Base-by-base conservation (phyloP, 2,888 invertebrate species). In the Hedychridium roseum region DNA sequence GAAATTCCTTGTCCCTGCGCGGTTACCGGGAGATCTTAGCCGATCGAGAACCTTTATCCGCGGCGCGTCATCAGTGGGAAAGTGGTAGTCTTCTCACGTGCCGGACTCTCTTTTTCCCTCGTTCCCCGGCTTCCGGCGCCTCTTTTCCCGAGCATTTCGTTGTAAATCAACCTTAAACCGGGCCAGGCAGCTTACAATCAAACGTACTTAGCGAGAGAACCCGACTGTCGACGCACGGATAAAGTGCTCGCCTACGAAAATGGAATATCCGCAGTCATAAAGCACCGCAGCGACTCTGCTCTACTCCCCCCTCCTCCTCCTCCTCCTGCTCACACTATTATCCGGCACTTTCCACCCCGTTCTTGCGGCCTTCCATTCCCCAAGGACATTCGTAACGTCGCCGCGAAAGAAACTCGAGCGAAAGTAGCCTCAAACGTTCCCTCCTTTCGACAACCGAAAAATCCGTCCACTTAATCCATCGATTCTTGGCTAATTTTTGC, bases 91-190 rank as follows among this genome's bases (percentile, higher is more conserved):
- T 54, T 53, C 67, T 74, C 74, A 73, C 73, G 73, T 71, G 73
- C 69, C 35, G 16, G 14, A 36, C 14, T n/a, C n/a, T n/a, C n/a
- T n/a, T n/a, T n/a, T n/a, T n/a, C n/a, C n/a, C n/a, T n/a, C n/a
- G n/a, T n/a, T n/a, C n/a, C n/a, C n/a, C n/a, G n/a, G n/a, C n/a
- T n/a, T n/a, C n/a, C n/a, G n/a, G 43, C 44, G 50, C 45, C 45
- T 50, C 50, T 21, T 30, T 53, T 47, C 50, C 49, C 60, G 55
- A 51, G 50, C 64, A 58, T 60, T 63, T 60, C 43, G 57, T 66
- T 70, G 73, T 76, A 76, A 76, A 75, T 76, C 76, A 75, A 68
- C 66, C 68, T 73, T 73, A 74, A 76, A 73, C 69, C 71, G 43
- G 64, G 43, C 54, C 50, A 55, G 59, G 63, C 68, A 68, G 70